Evolutionary conservation across 2,888 invertebrate genomes (phyloP), one percentile per base, ranked within the genome.

Genomic region (Parochlus steinenii): DNA sequence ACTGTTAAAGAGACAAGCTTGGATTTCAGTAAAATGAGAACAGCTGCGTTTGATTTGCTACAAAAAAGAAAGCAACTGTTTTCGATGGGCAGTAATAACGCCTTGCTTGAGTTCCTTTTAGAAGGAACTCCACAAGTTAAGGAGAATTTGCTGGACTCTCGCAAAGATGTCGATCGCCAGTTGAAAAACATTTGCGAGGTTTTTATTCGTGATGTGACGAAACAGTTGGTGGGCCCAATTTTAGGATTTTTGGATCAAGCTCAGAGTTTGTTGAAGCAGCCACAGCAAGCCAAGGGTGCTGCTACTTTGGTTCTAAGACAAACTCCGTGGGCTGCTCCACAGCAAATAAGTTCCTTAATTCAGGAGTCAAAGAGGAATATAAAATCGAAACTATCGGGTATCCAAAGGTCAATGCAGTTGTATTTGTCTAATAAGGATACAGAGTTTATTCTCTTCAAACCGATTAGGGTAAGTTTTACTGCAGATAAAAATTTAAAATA

Each of bases 401-500:
- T 95, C 11, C 87, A 90, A 51, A 69, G 81, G 4, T 81, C 85
- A 10, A 90, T 97, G 89, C 79, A 87, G 44, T 68, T 98, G 2
- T 98, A 98, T 56, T 65, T 98, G 35, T 87, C 95, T 10, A 97
- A 95, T 56, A 74, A 80, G 44, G 97, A 98, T 55, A 97, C 97
- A 0, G 97, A 98, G 56, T 86, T 89, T 47, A 95, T 98, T 48
- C 67, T 98, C 7, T 92, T 97, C 48, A 71, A 90, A 38, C 95
- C 95, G 3, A 83, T 97, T 31, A 76, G 85, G 59, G 85, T 83
- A 52, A 54, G 61, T 44, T 40, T 20, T 33, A 33, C 27, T 23
- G 18, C 19, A 6, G 42, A 15, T 18, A 6, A 32, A 26, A 14
- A 15, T 29, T n/a, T 40, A 18, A n/a, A 19, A 33, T 28, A 33